Evolutionary conservation across 2,113 vertebrate species (phyloP), one percentile per base, ranked within the genome.

Genomic region (Tylochromis polylepis): DNA sequence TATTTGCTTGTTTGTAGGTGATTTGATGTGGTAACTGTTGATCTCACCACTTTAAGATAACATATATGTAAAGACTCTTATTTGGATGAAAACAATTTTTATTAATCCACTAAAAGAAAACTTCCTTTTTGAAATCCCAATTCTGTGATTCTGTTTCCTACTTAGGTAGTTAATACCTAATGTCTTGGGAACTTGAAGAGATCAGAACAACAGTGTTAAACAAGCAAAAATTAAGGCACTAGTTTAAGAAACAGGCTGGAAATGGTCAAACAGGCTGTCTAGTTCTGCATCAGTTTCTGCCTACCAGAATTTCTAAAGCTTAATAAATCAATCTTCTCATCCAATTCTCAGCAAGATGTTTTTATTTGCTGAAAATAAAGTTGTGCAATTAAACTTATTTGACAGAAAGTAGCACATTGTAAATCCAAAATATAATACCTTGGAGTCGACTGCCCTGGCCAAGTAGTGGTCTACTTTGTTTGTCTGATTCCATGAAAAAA

Each of bases 401-500:
- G 41, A 46, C 15, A 46, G 15, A 72, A 72, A 72, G 18, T 72
- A 78, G 36, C 7, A 55, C 3, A 36, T 57, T 22, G 0, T 56
- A n/a, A 31, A 78, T 79, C 9, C 15, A 24, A 7, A 81, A 49
- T 46, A 8, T 11, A 8, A 5, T 89, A 95, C 95, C 95, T 92
- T 60, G 6, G 90, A 91, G 86, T 96, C 94, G 5, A 91, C 65
- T 4, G 94, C 87, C 2, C 1, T 82, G n/a, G 95, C 95, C 27
- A 51, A 29, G 82, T 97, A 97, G 78, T 87, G 49, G 14, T 88
- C 78, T 3, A 94, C 89, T 20, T 88, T 67, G 46, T 89, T 88
- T 34, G 92, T 94, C 11, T 27, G 78, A 2, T 87, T 91, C 97
- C 97, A 97, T 27, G 94, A 95, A 59, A 97, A 95, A 38, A 90